A percentile compares a stretch with the other conserved stretches of the same genome.
Conservation (phyloP, 2,113 vertebrate species). For the Cavia aperea region DNA sequence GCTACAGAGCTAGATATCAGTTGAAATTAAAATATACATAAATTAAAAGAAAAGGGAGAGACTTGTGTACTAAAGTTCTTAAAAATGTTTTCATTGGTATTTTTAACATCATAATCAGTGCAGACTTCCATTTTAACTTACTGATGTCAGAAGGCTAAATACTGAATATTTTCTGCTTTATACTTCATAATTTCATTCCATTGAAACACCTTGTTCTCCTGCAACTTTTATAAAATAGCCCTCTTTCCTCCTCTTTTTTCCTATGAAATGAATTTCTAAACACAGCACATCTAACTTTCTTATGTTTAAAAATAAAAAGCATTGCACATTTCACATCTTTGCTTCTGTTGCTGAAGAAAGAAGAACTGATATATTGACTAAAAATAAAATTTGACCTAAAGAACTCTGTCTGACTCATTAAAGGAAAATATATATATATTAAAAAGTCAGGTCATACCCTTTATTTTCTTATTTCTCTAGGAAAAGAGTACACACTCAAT, state of each 20-base stretch:
- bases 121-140: background rate
- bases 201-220: background rate
- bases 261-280: constrained; percentile 12
- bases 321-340: constrained; percentile 13
- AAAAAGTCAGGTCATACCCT: constrained; percentile 3
- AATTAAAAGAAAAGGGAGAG: background rate
- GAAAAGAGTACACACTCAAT: background rate
- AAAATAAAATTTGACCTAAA: constrained; percentile 42
- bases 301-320: background rate
- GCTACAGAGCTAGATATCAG: background rate
- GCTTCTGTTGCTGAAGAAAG: constrained; percentile 12
- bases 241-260: background rate
- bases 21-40: constrained; percentile 18
- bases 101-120: background rate
- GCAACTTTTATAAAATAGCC: background rate
- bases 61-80: background rate
- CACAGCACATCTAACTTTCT: background rate
- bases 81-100: constrained; percentile 16
- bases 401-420: constrained; percentile 34
- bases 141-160: background rate
- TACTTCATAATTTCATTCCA: background rate
- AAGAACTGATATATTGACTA: background rate
- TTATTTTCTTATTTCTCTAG: background rate
- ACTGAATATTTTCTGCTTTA: background rate
- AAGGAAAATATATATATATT: constrained; percentile 9